phyloP scores from a whole-genome alignment of 2,888 invertebrate genomes.

The Megastigmus dorsalis region DNA sequence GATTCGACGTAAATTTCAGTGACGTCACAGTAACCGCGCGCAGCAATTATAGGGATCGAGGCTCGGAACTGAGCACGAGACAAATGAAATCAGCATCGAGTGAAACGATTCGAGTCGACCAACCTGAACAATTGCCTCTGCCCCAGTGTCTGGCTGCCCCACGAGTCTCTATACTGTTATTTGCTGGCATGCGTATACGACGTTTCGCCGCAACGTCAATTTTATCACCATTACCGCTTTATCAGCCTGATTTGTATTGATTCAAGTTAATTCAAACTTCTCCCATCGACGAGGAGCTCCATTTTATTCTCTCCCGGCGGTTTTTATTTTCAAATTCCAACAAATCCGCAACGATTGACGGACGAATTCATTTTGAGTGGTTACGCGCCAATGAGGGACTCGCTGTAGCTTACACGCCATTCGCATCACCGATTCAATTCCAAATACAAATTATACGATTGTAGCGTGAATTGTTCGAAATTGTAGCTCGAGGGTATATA shows the following conservation, averaged over 20 bases:
- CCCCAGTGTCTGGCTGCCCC: neutral
- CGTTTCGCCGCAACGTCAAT: slow-evolving; percentile 29
- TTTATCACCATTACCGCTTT: slow-evolving; percentile 15
- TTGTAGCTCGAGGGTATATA: too few species aligned
- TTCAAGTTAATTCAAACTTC: neutral
- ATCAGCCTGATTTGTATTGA: slow-evolving; percentile 7
- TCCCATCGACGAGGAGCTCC: neutral
- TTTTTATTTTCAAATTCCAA: too few species aligned
- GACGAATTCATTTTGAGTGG: too few species aligned
- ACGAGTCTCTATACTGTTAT: too few species aligned
- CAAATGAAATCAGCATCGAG: slow-evolving; percentile 45
- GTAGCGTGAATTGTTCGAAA: too few species aligned
- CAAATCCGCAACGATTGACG: too few species aligned
- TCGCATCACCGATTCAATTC: too few species aligned
- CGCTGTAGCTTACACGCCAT: too few species aligned
- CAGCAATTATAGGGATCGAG: slow-evolving; percentile 34
- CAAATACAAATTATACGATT: too few species aligned
- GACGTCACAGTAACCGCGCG: slow-evolving; percentile 34
- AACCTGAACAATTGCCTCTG: slow-evolving; percentile 15
- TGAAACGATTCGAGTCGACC: slow-evolving; percentile 38
- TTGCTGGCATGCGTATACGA: slow-evolving; percentile 20
- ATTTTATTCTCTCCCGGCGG: too few species aligned
- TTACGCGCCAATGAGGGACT: too few species aligned
- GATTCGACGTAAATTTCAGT: slow-evolving; percentile 31
- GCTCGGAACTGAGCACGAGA: slow-evolving; percentile 23